These are phyloP conservation scores for Neolamprologus kungweensis DNA, from an alignment of 2,113 vertebrate genomes.

Conservation along the genomic window DNA sequence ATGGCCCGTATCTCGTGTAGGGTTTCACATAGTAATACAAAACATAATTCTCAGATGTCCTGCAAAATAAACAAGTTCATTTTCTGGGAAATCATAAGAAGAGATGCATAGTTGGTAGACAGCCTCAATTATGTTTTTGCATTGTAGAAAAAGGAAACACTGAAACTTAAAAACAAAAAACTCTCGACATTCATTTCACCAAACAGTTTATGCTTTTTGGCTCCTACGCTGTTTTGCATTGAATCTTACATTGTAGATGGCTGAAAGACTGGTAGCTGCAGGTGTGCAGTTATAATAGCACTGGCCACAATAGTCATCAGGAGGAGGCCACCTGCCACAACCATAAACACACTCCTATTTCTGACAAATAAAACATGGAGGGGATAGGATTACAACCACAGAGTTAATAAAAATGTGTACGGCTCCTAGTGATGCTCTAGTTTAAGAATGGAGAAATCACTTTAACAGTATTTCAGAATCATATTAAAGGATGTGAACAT, in stretches of 20 bases:
- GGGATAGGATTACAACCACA: not conserved
- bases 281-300: slow-evolving; percentile 64
- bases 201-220: not conserved
- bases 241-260: slow-evolving; percentile 61
- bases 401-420: not conserved
- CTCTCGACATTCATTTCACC: not conserved
- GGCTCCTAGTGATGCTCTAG: not conserved
- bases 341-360: slow-evolving; percentile 55
- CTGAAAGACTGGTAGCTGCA: slow-evolving; percentile 71
- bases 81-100: not conserved
- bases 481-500: slow-evolving; percentile 1
- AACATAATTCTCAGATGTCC: slow-evolving; percentile 67
- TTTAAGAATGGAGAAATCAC: not conserved
- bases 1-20: slow-evolving; percentile 78
- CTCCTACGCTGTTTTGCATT: not conserved
- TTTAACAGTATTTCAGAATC: not conserved
- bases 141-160: not conserved
- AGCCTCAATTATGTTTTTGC: not conserved
- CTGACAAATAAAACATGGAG: slow-evolving; percentile 44
- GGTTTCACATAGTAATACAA: slow-evolving; percentile 79
- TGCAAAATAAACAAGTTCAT: slow-evolving; percentile 28
- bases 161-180: not conserved
- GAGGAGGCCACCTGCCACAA: slow-evolving; percentile 60
- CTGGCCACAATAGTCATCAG: slow-evolving; percentile 52
- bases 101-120: not conserved